Evolutionary conservation across 2,797 vertebrate genomes (phyloP), one percentile per base, ranked within the genome.

Genomic region (Xenops minutus): DNA sequence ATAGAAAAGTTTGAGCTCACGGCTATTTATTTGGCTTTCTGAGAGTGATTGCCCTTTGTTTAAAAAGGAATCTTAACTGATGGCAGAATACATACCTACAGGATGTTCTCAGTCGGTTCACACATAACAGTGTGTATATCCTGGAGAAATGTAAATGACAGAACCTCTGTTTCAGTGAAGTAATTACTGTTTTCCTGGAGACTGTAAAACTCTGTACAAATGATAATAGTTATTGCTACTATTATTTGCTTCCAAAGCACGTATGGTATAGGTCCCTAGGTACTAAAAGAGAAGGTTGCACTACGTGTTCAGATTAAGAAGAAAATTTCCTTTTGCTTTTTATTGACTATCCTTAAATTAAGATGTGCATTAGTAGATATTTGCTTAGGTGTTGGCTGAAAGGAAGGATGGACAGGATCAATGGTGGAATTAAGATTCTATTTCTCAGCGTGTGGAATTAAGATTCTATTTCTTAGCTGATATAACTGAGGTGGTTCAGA

Each of bases 151-250:
- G 59, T 81, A 88, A 93, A 84, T 78, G 63, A 37, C 66, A 88
- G 49, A 86, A 90, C 22, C 32, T 62, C 29, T 54, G 6, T 56
- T 88, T 87, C 63, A 67, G 71, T 54, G 30, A 84, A 93, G 51
- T 77, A 95, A 91, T 92, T 49, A 79, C 49, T 73, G 10, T 69
- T 95, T 92, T 84, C 63, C 79, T 14, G 79, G 67, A 82, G 29
- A 81, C 0, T 71, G 22, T 74, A 80, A 89, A 89, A 56, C 8
- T 82, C 59, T 21, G 36, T 73, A 44, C 18, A 72, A 95, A 81
- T 30, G 6, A 51, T 73, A 49, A 24, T 67, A 82, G 44, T 32
- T 95, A 73, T 63, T 87, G 18, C 23, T 67, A 24, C 44, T 52
- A 41, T 44, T 85, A 77, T 63, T 88, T 92, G 64, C 49, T 95